Percentiles rank a stretch among this genome's conserved stretches.
Evolutionary conservation across 2,888 invertebrate genomes (phyloP).

Genomic region (Cataglyphis altisquamis): DNA sequence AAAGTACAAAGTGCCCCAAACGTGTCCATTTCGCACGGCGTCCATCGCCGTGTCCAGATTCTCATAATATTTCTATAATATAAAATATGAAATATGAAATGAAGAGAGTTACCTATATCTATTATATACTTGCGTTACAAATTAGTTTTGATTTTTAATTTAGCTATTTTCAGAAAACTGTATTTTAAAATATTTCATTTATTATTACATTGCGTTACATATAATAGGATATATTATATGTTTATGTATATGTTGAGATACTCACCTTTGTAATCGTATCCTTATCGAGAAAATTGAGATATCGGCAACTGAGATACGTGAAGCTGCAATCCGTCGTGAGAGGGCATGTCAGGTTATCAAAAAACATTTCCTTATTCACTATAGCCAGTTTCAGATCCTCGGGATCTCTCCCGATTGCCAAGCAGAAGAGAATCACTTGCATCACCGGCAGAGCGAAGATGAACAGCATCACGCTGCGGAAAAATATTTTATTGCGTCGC

Average conservation of each 20-base stretch:
- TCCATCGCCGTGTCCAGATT: constrained; percentile 90
- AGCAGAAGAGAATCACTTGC: constrained; percentile 97
- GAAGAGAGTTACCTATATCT: not conserved
- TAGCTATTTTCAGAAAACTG: not conserved
- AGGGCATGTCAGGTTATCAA: constrained; percentile 86
- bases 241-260: constrained; percentile 38
- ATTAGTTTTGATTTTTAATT: not conserved
- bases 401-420: constrained; percentile 96
- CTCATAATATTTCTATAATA: constrained; percentile 88
- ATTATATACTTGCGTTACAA: not conserved
- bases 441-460: constrained; percentile 97
- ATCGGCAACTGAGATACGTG: constrained; percentile 92
- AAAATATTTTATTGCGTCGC: not conserved
- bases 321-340: constrained; percentile 90
- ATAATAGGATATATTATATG: not conserved
- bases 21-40: constrained; percentile 92
- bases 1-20: constrained; percentile 96
- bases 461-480: constrained; percentile 93
- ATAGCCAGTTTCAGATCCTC: constrained; percentile 93
- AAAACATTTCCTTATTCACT: constrained; percentile 90
- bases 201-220: not conserved
- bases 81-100: not conserved
- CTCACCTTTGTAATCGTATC: constrained; percentile 90
- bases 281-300: constrained; percentile 91
- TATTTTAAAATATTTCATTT: not conserved